These are phyloP conservation scores for Tadarida brasiliensis DNA, from an alignment of 2,797 vertebrate species.

Conservation along the genomic window DNA sequence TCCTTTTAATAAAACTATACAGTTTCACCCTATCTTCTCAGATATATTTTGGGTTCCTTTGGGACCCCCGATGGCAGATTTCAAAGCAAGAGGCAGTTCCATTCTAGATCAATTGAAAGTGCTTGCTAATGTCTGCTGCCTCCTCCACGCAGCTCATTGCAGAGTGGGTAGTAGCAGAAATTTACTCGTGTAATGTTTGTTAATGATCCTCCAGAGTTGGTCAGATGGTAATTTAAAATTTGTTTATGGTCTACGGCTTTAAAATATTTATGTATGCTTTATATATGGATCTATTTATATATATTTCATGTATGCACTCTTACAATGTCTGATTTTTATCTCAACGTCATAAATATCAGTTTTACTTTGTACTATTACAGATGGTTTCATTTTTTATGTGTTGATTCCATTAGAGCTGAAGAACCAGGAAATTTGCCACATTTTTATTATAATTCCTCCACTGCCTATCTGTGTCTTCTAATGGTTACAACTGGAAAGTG, in stretches of 20 bases:
- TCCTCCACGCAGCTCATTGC: not conserved
- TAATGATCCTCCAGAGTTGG: slow-evolving; percentile 2
- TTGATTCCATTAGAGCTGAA: not conserved
- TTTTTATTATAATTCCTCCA: not conserved
- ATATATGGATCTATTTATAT: not conserved
- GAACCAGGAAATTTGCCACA: not conserved
- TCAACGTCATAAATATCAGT: not conserved
- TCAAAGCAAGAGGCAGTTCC: not conserved
- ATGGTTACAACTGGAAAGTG: not conserved
- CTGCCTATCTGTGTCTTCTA: not conserved
- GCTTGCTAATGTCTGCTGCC: not conserved
- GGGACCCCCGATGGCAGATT: not conserved
- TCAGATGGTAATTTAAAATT: not conserved
- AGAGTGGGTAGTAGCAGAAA: not conserved
- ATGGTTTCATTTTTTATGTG: not conserved
- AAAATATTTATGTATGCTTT: not conserved
- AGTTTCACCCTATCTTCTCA: not conserved
- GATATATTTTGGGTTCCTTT: not conserved
- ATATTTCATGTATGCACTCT: not conserved
- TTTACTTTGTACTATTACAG: not conserved
- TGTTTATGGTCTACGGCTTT: not conserved
- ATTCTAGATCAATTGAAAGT: not conserved
- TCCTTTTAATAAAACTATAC: not conserved
- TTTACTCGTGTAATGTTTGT: not conserved
- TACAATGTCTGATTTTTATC: not conserved